phyloP scores from a whole-genome alignment of 2,888 invertebrate species.

The Microchrysa polita region DNA sequence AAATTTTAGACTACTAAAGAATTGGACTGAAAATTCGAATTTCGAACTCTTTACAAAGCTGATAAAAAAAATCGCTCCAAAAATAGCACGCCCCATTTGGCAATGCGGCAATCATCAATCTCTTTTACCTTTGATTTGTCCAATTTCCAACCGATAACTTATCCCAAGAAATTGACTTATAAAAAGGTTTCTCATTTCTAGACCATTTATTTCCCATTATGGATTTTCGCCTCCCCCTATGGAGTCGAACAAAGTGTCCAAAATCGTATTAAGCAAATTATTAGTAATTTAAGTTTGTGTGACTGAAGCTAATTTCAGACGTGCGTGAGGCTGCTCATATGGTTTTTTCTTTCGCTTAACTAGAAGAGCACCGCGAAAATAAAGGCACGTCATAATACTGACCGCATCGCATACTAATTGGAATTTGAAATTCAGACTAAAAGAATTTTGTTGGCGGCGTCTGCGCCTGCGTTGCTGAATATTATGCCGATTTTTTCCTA shows the following conservation, averaged over 20 bases:
- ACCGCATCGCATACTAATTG: conserved; percentile 34
- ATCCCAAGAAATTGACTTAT: not conserved
- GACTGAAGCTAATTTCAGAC: conserved; percentile 29
- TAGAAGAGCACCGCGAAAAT: not conserved
- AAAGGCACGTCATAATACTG: no score
- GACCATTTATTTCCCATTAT: not conserved
- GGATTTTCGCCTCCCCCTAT: not conserved
- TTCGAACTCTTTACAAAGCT: no score
- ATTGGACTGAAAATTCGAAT: no score
- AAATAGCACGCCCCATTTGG: no score
- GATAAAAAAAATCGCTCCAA: no score
- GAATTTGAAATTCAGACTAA: conserved; percentile 24
- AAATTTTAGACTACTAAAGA: no score
- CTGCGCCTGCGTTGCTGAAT: not conserved
- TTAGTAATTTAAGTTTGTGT: conserved; percentile 26
- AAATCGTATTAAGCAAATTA: conserved; percentile 6
- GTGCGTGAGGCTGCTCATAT: not conserved
- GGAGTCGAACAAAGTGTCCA: no score
- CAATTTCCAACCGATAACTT: no score
- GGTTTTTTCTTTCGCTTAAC: not conserved
- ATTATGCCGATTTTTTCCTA: not conserved
- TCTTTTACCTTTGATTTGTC: not conserved
- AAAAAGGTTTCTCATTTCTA: not conserved
- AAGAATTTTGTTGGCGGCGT: conserved; percentile 15
- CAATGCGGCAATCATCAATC: no score